phyloP scores from a whole-genome alignment of 2,888 invertebrate genomes.

The Mythimna impura region DNA sequence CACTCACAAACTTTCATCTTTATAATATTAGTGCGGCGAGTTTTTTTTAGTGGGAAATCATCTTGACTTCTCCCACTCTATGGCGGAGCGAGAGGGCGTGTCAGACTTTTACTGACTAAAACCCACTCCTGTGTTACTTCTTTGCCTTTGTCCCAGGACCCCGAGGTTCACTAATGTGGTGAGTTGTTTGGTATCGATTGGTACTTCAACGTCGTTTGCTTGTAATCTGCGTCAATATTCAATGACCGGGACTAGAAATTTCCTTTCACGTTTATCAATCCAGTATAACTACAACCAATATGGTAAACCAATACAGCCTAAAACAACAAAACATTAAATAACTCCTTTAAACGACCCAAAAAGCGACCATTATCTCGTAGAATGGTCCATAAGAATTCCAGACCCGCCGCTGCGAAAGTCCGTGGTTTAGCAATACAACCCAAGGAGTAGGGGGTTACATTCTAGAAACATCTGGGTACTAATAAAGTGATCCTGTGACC shows the following conservation, averaged over 20 bases:
- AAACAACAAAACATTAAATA: conserved; percentile 20
- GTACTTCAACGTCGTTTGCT: too few species aligned
- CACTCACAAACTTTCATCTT: too few species aligned
- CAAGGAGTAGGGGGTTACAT: conserved; percentile 39
- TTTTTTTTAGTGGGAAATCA: too few species aligned
- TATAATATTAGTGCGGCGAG: too few species aligned
- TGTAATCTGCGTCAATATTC: background rate
- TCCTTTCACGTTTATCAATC: too few species aligned
- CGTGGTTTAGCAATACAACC: conserved; percentile 52
- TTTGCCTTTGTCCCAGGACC: too few species aligned
- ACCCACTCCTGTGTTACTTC: too few species aligned
- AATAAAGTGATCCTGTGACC: conserved; percentile 61
- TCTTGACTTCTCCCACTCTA: too few species aligned
- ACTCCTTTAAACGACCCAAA: conserved; percentile 11
- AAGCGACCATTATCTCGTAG: conserved; percentile 16
- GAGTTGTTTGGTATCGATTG: too few species aligned
- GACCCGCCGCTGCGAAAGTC: conserved; percentile 13
- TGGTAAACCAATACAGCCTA: background rate
- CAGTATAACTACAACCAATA: background rate
- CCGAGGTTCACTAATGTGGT: too few species aligned
- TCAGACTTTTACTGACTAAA: too few species aligned
- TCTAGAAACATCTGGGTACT: conserved; percentile 55
- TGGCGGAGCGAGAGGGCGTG: too few species aligned
- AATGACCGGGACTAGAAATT: background rate
- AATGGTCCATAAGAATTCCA: conserved; percentile 53